Percentiles rank a stretch among this genome's conserved stretches.
These are phyloP conservation scores for Chrosomus eos DNA, from an alignment of 2,797 vertebrate genomes.

Conservation along the genomic window DNA sequence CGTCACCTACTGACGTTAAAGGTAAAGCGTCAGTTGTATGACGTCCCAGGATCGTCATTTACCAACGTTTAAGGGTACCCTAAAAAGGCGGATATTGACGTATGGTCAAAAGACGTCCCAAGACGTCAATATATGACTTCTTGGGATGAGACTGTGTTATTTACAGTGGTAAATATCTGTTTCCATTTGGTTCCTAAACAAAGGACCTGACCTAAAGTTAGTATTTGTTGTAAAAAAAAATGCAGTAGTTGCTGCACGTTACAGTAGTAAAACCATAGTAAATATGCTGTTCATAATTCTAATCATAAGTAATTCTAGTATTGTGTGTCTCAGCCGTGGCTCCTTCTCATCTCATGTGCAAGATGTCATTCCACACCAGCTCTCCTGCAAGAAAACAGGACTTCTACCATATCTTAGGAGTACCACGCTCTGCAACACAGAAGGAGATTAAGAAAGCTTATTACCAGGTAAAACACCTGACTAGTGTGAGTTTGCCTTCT, in stretches of 20 bases:
- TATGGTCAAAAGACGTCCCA: too few species aligned
- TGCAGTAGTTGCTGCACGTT: not conserved
- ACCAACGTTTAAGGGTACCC: too few species aligned
- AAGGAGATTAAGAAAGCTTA: conserved; percentile 99
- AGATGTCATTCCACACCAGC: conserved; percentile 82
- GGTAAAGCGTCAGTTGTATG: too few species aligned
- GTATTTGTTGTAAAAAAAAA: not conserved
- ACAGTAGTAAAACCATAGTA: not conserved
- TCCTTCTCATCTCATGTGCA: conserved; percentile 63
- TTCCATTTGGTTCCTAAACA: not conserved
- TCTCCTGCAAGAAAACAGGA: conserved; percentile 81
- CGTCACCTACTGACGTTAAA: too few species aligned
- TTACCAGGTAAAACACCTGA: conserved; percentile 84
- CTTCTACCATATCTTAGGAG: conserved; percentile 91
- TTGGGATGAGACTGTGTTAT: too few species aligned
- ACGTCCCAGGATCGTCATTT: too few species aligned
- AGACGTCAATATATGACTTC: too few species aligned
- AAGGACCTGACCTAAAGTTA: not conserved
- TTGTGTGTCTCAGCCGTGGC: conserved; percentile 69
- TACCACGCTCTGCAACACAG: conserved; percentile 87
- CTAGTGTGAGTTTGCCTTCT: not conserved
- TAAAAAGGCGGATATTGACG: too few species aligned
- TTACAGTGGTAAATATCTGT: too few species aligned
- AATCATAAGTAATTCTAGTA: too few species aligned
- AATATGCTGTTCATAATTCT: not conserved